Percentiles rank a stretch among this genome's conserved stretches.
phyloP scores from a whole-genome alignment of 2,888 invertebrate genomes.

The Eustalomyia histrio region DNA sequence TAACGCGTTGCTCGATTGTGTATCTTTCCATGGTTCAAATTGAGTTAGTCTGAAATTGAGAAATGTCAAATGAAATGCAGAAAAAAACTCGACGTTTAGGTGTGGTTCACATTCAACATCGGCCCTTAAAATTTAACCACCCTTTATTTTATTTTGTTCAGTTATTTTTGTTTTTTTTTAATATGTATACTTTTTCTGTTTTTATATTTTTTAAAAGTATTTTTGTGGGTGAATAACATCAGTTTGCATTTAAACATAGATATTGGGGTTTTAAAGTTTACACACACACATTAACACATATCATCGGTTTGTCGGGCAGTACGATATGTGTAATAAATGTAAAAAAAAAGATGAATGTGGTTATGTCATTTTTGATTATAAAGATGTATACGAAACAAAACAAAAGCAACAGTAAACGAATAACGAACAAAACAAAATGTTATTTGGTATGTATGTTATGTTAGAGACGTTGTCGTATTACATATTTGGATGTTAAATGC shows the following conservation, averaged over 20 bases:
- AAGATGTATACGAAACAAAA: constrained; percentile 18
- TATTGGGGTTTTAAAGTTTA: constrained; percentile 7
- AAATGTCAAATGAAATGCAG: too few species aligned
- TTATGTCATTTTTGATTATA: constrained; percentile 35
- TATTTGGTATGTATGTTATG: neutral
- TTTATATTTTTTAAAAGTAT: constrained; percentile 4
- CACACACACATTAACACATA: neutral
- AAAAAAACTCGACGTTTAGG: too few species aligned
- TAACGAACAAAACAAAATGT: neutral
- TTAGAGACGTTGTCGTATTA: neutral
- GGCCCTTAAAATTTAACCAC: too few species aligned
- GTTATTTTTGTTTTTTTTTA: neutral
- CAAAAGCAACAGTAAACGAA: constrained; percentile 26
- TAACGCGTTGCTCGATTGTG: too few species aligned
- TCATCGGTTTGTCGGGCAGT: neutral
- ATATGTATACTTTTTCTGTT: too few species aligned
- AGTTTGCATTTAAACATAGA: constrained; percentile 11
- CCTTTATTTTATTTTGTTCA: neutral
- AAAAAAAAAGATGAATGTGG: constrained; percentile 42
- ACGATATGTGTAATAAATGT: neutral
- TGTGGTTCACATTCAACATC: too few species aligned
- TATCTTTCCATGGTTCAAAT: too few species aligned
- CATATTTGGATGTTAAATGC: constrained; percentile 37
- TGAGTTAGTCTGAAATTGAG: too few species aligned
- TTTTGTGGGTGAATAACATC: constrained; percentile 38